Conservation (phyloP, 1,140 invertebrate genomes). For the Meloidogyne floridensis region DNA sequence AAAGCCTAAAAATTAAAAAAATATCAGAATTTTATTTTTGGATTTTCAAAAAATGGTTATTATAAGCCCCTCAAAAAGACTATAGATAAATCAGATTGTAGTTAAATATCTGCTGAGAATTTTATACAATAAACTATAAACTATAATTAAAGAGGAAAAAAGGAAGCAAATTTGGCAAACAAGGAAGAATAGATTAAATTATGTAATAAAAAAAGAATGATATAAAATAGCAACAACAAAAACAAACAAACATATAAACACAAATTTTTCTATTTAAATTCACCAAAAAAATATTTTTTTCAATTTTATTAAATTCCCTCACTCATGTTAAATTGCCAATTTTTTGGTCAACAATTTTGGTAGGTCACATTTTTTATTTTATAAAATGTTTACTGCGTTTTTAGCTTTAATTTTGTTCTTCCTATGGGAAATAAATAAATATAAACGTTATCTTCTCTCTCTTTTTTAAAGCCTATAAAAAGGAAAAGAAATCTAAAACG, state of each 20-base stretch:
- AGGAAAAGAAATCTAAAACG: background rate
- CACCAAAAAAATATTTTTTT: background rate
- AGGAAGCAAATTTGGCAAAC: too few species aligned
- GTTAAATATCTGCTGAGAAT: too few species aligned
- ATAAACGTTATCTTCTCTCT: too few species aligned
- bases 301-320: background rate
- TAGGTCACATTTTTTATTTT: background rate
- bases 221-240: background rate
- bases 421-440: background rate
- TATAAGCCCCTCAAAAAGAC: too few species aligned
- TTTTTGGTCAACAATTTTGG: background rate
- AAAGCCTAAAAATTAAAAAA: background rate
- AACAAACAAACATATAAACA: background rate
- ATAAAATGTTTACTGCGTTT: background rate
- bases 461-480: background rate
- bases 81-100: too few species aligned
- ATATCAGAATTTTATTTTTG: too few species aligned
- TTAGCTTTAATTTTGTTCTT: background rate
- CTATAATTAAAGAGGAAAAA: too few species aligned
- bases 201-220: too few species aligned
- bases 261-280: background rate
- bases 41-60: too few species aligned
- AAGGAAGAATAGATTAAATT: too few species aligned
- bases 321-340: conserved; percentile 1
- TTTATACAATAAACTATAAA: too few species aligned